phyloP scores from a whole-genome alignment of 2,888 invertebrate species.

The Pollenia griseotomentosa region DNA sequence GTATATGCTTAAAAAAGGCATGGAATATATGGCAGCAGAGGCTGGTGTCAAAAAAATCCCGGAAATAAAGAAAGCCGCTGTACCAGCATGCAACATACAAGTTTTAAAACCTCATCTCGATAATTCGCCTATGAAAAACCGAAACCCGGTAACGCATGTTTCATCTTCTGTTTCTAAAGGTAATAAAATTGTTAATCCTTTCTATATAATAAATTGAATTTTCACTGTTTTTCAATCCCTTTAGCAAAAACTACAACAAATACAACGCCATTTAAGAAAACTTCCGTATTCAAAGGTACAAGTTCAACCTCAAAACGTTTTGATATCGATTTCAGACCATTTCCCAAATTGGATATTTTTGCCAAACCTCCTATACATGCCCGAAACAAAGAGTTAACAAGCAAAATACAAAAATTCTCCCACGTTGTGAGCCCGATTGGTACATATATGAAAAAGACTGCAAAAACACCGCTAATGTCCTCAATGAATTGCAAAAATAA shows the following conservation, averaged over 20 bases:
- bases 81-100: neutral
- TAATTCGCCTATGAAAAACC: slow-evolving; percentile 12
- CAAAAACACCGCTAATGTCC: slow-evolving; percentile 81
- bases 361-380: slow-evolving; percentile 73
- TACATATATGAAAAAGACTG: slow-evolving; percentile 83
- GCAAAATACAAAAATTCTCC: slow-evolving; percentile 77
- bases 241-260: slow-evolving; percentile 39
- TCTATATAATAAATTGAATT: neutral
- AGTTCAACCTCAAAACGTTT: slow-evolving; percentile 55
- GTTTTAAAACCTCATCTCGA: slow-evolving; percentile 15
- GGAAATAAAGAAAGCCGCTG: neutral
- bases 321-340: slow-evolving; percentile 74
- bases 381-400: slow-evolving; percentile 70
- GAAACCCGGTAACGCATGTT: neutral
- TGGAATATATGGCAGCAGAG: slow-evolving; percentile 80
- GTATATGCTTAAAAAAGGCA: slow-evolving; percentile 83
- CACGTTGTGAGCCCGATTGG: slow-evolving; percentile 84
- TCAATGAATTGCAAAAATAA: slow-evolving; percentile 77
- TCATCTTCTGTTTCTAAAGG: slow-evolving; percentile 60
- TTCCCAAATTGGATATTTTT: slow-evolving; percentile 77
- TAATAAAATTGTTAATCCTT: slow-evolving; percentile 9
- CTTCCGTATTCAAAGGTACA: slow-evolving; percentile 12
- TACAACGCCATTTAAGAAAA: slow-evolving; percentile 44
- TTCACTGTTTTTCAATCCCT: neutral
- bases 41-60: slow-evolving; percentile 31